Evolutionary conservation across 2,888 invertebrate species (phyloP).

Genomic region (Philaethria dido): DNA sequence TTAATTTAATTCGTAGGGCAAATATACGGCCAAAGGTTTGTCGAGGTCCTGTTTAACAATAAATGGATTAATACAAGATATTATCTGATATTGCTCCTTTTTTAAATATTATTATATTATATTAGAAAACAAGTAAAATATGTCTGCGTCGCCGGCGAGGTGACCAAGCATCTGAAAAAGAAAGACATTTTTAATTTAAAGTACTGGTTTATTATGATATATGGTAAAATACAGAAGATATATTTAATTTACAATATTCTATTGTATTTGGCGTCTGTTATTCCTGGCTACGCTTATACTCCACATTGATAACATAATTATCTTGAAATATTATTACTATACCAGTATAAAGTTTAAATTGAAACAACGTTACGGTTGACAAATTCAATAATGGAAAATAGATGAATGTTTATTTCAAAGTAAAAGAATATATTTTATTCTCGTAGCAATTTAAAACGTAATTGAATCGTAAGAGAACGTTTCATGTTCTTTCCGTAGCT

Average conservation of each 20-base stretch:
- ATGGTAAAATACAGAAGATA: too few species aligned
- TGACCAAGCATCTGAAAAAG: neutral
- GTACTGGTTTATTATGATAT: too few species aligned
- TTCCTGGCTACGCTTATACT: neutral
- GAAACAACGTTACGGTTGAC: neutral
- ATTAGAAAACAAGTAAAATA: too few species aligned
- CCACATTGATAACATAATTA: neutral
- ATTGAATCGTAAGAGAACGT: slow-evolving; percentile 11
- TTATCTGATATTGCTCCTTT: too few species aligned
- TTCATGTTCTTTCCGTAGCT: neutral
- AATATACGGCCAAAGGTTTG: too few species aligned
- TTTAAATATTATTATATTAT: too few species aligned
- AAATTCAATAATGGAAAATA: slow-evolving; percentile 7
- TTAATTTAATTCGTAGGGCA: too few species aligned
- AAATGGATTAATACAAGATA: too few species aligned
- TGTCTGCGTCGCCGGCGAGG: too few species aligned
- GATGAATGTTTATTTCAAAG: slow-evolving; percentile 2
- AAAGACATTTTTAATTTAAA: neutral
- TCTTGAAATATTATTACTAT: slow-evolving; percentile 1
- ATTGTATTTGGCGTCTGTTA: neutral
- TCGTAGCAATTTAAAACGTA: slow-evolving; percentile 7
- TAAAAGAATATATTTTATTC: slow-evolving; percentile 3
- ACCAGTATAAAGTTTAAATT: neutral
- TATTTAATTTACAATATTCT: too few species aligned
- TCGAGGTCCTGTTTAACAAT: too few species aligned